Percentiles rank a stretch among this genome's conserved stretches.
Conservation (phyloP, 2,888 invertebrate genomes). For the Sarcophaga carnaria region DNA sequence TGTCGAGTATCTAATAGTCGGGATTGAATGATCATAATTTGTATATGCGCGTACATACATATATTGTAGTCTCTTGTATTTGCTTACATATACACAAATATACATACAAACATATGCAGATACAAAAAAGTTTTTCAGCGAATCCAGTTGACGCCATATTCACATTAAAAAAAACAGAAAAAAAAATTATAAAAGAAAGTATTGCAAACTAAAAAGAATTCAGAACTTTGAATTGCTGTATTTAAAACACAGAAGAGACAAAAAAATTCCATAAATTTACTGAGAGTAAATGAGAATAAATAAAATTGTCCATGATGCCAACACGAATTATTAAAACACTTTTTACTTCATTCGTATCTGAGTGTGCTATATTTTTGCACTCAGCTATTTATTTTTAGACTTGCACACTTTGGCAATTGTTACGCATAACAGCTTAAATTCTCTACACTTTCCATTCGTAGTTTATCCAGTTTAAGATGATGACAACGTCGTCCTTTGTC, state of each 20-base stretch:
- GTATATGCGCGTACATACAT: neutral
- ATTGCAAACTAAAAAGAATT: neutral
- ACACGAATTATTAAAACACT: no score
- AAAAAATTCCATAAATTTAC: neutral
- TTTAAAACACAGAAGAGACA: constrained; percentile 13
- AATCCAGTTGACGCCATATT: constrained; percentile 65
- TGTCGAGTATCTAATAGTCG: no score
- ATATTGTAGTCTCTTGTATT: no score
- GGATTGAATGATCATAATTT: neutral
- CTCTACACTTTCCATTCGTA: constrained; percentile 15
- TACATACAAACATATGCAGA: neutral
- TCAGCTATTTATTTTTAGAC: neutral
- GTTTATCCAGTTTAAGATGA: constrained; percentile 19
- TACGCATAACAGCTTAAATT: neutral
- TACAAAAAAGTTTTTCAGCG: constrained; percentile 31
- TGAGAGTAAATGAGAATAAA: no score
- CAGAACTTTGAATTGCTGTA: constrained; percentile 32
- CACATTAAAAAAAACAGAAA: constrained; percentile 15
- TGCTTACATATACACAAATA: neutral
- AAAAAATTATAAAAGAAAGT: neutral
- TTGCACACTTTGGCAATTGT: neutral
- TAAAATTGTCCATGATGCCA: no score
- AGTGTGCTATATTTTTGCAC: neutral
- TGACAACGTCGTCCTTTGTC: constrained; percentile 3
- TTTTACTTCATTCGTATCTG: no score